These are phyloP conservation scores for Heliconius ismenius DNA, from an alignment of 2,888 invertebrate genomes.

Conservation along the genomic window DNA sequence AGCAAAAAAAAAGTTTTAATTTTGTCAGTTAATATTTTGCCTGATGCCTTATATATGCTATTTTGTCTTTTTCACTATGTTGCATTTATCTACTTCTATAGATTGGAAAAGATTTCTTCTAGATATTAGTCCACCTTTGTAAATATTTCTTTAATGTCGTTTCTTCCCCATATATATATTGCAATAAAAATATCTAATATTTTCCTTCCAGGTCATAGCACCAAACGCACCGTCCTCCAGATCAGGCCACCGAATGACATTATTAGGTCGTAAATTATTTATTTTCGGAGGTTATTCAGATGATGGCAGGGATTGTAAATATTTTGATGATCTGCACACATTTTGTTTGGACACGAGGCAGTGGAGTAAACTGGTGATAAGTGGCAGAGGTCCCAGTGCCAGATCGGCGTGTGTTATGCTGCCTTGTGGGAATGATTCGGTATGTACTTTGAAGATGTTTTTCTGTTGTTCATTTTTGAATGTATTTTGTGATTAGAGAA, in stretches of 20 bases:
- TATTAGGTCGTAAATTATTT: conserved; percentile 88
- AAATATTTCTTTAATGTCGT: too few species aligned
- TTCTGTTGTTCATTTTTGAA: too few species aligned
- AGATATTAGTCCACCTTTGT: too few species aligned
- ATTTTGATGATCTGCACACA: conserved; percentile 92
- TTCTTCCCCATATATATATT: too few species aligned
- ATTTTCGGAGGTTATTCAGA: conserved; percentile 97
- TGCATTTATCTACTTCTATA: too few species aligned
- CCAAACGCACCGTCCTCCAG: conserved; percentile 88
- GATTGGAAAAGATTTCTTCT: too few species aligned
- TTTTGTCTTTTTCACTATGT: too few species aligned
- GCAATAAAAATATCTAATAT: too few species aligned
- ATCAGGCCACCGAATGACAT: conserved; percentile 92
- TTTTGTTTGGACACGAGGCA: conserved; percentile 90
- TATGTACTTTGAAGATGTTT: conserved; percentile 46
- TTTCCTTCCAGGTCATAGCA: conserved; percentile 57
- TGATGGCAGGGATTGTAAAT: conserved; percentile 91
- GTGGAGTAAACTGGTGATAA: conserved; percentile 88
- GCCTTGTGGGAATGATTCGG: conserved; percentile 74
- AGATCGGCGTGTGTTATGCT: conserved; percentile 91
- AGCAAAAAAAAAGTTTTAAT: too few species aligned
- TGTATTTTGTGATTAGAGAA: too few species aligned
- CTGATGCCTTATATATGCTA: too few species aligned
- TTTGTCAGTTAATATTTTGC: too few species aligned
- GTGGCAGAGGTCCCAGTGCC: conserved; percentile 86